Base-by-base conservation (phyloP, 2,113 vertebrate genomes). In the Erythrolamprus reginae region DNA sequence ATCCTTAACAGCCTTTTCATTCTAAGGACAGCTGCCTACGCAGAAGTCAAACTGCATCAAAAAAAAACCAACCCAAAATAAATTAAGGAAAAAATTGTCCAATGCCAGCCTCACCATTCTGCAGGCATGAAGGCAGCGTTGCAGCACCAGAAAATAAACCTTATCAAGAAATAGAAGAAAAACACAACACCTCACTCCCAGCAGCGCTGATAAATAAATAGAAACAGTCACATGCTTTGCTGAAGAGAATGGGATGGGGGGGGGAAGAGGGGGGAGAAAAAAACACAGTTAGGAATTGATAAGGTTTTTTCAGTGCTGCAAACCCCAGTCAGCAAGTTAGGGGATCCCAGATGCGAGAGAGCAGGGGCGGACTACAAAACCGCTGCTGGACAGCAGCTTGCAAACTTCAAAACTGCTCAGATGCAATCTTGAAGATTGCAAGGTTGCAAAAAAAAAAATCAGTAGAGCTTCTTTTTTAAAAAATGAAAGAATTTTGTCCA, bases 161-260 rank as follows among this genome's bases (percentile, higher is more conserved):
- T 53, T 12, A 38, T 19, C n/a, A 24, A 47, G 55, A 4, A 28
- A 89, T 15, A 70, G 58, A 86, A 45, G 45, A 24, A n/a, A n/a
- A n/a, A n/a, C n/a, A n/a, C n/a, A n/a, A n/a, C n/a, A 17, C 90
- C 92, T 23, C 52, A 53, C 87, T 93, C 83, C 88, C 82, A 1
- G 92, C 95, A 77, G 90, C 3, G 86, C 23, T 90, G 70, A 94
- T 86, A 89, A 93, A 95, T 87, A 91, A 91, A 88, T 0, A 93
- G 23, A 87, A 51, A 86, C 48, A 0, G 82, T 4, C 12, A 87
- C 87, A 2, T 84, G 91, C 50, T 38, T 2, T 55, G 89, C 23
- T 5, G 84, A 26, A 26, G 56, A 17, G 52, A n/a, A n/a, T 1
- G 50, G 5, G 4, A 1, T 17, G 1, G 17, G 24, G 17, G 1